Conservation (phyloP, 2,888 invertebrate species). For the Branchipolynoe longqiensis region DNA sequence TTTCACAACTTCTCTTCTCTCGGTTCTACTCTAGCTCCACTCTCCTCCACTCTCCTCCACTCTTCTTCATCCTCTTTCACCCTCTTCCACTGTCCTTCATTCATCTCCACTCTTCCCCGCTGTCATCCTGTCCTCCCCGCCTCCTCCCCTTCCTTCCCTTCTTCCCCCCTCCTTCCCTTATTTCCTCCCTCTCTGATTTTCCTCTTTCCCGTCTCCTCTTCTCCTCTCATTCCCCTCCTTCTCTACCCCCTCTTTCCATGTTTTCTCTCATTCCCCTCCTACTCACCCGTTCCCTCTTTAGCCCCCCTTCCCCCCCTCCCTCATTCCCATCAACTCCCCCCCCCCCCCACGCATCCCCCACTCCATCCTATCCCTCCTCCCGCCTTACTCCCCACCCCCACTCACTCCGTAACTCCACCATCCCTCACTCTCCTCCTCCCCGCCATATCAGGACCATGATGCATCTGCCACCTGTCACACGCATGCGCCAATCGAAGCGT, state of each 20-base stretch:
- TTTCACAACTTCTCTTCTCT: no score
- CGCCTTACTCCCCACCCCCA: neutral
- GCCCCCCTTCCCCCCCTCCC: neutral
- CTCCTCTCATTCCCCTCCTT: neutral
- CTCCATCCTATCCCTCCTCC: neutral
- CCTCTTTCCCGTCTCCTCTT: neutral
- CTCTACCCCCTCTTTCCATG: neutral
- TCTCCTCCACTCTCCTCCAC: no score
- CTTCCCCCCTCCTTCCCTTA: no score
- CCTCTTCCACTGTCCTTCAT: no score
- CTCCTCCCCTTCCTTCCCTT: no score
- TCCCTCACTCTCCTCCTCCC: neutral
- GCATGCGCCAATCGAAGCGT: constrained; percentile 5
- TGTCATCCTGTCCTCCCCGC: no score
- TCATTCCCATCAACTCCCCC: neutral
- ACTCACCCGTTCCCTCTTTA: neutral
- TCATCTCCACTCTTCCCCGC: no score
- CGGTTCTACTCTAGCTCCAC: no score
- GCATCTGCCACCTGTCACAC: constrained; percentile 48
- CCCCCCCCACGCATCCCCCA: constrained; percentile 4
- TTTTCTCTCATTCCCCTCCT: neutral
- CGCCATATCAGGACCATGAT: constrained; percentile 33
- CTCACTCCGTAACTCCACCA: neutral
- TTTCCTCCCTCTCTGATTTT: no score
- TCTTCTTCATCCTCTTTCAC: no score